Evolutionary conservation across 2,888 invertebrate genomes (phyloP), one percentile per base, ranked within the genome.

Genomic region (Lithophane socia): DNA sequence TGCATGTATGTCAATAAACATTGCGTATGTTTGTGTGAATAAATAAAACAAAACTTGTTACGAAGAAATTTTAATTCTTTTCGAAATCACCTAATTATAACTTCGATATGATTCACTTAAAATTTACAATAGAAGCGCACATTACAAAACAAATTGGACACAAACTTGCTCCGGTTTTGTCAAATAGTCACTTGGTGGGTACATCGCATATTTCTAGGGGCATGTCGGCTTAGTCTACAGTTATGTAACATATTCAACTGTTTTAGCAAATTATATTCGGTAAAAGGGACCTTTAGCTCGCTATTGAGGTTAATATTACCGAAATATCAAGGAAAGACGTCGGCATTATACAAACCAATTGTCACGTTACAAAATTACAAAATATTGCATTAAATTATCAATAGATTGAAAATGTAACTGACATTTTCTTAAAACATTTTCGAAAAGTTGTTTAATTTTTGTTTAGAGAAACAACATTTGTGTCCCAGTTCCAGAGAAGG

Each of bases 21-120:
- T 12, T 68, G 37, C 0, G 68, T 68, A 10, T 42, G n/a, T 68
- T 37, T 68, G n/a, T 42, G 68, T 68, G 68, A 37, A 68, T 68
- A 65, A 68, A 68, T 89, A 86, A 92, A 91, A 91, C 86, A 83
- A 80, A 69, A 82, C 16, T 65, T 74, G 83, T 89, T 91, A 92
- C 90, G 93, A 95, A 94, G 95, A 95, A 94, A 94, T 93, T 96
- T 96, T 96, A 95, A 95, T 96, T 94, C 94, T 93, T 93, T 94
- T 92, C 92, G 92, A 94, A 95, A 93, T 94, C 94, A 94, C 93
- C 94, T 96, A 96, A 94, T 90, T 92, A 88, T 92, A 94, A 94
- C 93, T 94, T 94, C 96, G 96, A 96, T 96, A 96, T 96, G 96
- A 93, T 94, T 95, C 92, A 92, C 93, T 94, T 94, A 94, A 80